Percentiles rank a stretch among this genome's conserved stretches.
Conservation (phyloP, 2,888 invertebrate genomes). For the Callyntrura sp. region DNA sequence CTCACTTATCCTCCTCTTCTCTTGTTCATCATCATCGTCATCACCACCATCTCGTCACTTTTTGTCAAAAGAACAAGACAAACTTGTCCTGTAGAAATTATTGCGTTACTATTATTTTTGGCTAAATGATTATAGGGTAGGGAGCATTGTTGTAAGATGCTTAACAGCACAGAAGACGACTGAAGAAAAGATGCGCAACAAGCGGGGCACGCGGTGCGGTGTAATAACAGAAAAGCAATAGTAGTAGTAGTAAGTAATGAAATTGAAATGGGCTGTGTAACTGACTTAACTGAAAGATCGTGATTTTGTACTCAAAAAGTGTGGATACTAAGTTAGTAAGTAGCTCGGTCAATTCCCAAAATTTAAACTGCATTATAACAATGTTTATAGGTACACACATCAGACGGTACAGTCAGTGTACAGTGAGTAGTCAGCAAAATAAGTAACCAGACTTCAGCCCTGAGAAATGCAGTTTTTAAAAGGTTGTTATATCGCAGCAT, state of each 20-base stretch:
- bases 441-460: not conserved
- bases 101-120: conserved; percentile 54
- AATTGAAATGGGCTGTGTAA: conserved; percentile 24
- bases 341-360: not conserved
- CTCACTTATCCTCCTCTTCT: not conserved
- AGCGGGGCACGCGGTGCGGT: not conserved
- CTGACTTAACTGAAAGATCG: conserved; percentile 38
- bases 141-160: conserved; percentile 36
- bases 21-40: conserved; percentile 31
- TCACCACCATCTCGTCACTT: conserved; percentile 1
- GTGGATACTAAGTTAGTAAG: no score
- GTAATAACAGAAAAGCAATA: conserved; percentile 2
- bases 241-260: not conserved
- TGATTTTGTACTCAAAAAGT: conserved; percentile 21
- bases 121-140: conserved; percentile 57
- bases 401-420: not conserved
- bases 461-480: conserved; percentile 42
- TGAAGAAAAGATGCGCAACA: conserved; percentile 13
- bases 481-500: conserved; percentile 32
- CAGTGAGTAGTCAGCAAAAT: not conserved
- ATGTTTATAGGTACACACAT: not conserved
- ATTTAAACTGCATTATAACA: not conserved
- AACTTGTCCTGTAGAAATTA: conserved; percentile 48
- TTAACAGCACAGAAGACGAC: not conserved
- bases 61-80: conserved; percentile 55